Percentiles rank a stretch among this genome's conserved stretches.
phyloP scores from a whole-genome alignment of 2,113 vertebrate genomes.

The Shinisaurus crocodilurus region DNA sequence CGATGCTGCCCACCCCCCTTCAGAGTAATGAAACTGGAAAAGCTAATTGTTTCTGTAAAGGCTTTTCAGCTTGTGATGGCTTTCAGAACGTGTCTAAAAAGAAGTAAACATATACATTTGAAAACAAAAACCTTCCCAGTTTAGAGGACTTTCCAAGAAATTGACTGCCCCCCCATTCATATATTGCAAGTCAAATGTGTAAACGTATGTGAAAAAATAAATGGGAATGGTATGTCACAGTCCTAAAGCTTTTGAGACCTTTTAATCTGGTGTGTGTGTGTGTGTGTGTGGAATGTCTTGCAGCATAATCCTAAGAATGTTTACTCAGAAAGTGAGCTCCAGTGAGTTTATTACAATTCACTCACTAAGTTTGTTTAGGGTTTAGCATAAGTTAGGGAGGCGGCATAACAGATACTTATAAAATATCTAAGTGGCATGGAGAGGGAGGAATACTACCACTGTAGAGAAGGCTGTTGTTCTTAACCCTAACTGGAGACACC shows the following conservation, averaged over 20 bases:
- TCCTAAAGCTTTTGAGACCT: neutral
- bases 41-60: conserved; percentile 50
- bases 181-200: neutral
- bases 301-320: neutral
- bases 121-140: neutral
- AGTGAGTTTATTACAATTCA: neutral
- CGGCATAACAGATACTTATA: neutral
- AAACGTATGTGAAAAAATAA: neutral
- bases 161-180: neutral
- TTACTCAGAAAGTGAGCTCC: neutral
- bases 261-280: neutral
- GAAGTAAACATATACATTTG: conserved; percentile 19
- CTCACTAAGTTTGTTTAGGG: neutral
- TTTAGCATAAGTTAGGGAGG: neutral
- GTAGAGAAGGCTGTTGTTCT: too few relatives aligned
- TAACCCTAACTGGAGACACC: too few relatives aligned
- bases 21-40: conserved; percentile 20
- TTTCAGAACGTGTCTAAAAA: conserved; percentile 36
- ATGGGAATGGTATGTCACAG: neutral
- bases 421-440: neutral
- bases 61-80: neutral
- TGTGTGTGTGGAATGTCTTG: too few relatives aligned
- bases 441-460: neutral
- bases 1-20: neutral
- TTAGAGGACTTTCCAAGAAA: conserved; percentile 28